Conservation (phyloP, 1,140 invertebrate genomes). For the Drosophila prosaltans region DNA sequence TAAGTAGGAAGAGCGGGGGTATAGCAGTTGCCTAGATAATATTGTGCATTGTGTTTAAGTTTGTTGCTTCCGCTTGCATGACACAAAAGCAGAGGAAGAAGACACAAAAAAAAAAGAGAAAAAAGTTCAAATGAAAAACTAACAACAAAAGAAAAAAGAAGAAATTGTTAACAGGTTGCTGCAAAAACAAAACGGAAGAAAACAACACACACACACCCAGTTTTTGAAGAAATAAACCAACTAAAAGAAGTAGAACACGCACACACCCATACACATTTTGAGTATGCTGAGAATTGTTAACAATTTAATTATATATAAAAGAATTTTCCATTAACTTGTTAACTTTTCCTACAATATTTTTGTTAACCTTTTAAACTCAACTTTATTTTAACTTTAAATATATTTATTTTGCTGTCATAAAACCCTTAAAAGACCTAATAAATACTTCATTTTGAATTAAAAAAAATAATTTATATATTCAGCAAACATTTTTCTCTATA, state of each 20-base stretch:
- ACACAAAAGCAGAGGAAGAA: not conserved
- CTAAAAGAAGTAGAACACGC: not conserved
- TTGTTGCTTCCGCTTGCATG: constrained; percentile 23
- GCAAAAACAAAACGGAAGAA: not conserved
- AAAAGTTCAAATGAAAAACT: constrained; percentile 13
- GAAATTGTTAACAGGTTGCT: constrained; percentile 55
- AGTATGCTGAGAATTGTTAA: too few species aligned
- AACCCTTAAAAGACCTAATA: too few species aligned
- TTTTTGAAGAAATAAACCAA: not conserved
- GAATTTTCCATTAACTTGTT: too few species aligned
- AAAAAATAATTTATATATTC: not conserved
- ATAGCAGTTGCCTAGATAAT: constrained; percentile 30
- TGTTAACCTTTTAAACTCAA: too few species aligned
- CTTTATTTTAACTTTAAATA: too few species aligned
- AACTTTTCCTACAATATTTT: too few species aligned
- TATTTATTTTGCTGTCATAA: too few species aligned
- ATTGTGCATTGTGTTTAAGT: constrained; percentile 34
- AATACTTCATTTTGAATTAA: too few species aligned
- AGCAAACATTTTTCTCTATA: not conserved
- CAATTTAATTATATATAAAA: not conserved
- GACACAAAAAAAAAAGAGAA: not conserved
- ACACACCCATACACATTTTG: not conserved
- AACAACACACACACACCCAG: not conserved
- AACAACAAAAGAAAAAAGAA: constrained; percentile 3
- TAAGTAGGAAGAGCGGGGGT: not conserved